Base-by-base conservation (phyloP, 53 echinoderm and acorn worm genomes). In the Henricia sp. region DNA sequence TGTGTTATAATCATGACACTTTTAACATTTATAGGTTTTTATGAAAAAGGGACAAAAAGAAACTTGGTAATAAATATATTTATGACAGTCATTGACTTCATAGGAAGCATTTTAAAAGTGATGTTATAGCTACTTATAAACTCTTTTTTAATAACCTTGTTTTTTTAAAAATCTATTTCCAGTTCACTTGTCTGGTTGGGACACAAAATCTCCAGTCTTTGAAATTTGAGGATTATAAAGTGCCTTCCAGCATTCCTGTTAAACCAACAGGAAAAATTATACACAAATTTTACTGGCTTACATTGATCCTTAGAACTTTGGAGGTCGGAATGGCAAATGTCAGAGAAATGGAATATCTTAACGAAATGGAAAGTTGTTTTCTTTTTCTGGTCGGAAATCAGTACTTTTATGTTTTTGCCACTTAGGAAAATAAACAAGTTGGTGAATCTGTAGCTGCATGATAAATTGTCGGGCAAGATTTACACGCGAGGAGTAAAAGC, bases 371-470 rank as follows among this genome's bases (percentile, higher is more conserved):
- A 19, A 50, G 0, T 4, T 56, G 20, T 53, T 19, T 53, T 53
- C 23, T 73, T 41, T 74, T 42, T 6, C 5, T 39, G 40, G 12
- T 21, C 57, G 12, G 20, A 14, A 38, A 57, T 80, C 20, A 57
- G n/a, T 63, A 41, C 80, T 37, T n/a, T 28, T 19, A 3, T 25
- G 19, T 57, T 80, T 62, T 42, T 50, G 16, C 12, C 20, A 19
- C 58, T 26, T 64, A 36, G 48, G 20, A 62, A 80, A 64, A 57
- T 46, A 80, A 80, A 64, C 62, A 80, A 42, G 77, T 77, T 37
- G 26, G 23, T 23, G 30, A 71, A 36, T n/a, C n/a, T 73, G 73
- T 52, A 52, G 37, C 54, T 16, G 62, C 62, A 60, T 29, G 21
- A 41, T 52, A 73, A 73, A 50, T 54, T 34, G 37, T 37, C 36